phyloP scores from a whole-genome alignment of 2,888 invertebrate species.

The Aethes cnicana region DNA sequence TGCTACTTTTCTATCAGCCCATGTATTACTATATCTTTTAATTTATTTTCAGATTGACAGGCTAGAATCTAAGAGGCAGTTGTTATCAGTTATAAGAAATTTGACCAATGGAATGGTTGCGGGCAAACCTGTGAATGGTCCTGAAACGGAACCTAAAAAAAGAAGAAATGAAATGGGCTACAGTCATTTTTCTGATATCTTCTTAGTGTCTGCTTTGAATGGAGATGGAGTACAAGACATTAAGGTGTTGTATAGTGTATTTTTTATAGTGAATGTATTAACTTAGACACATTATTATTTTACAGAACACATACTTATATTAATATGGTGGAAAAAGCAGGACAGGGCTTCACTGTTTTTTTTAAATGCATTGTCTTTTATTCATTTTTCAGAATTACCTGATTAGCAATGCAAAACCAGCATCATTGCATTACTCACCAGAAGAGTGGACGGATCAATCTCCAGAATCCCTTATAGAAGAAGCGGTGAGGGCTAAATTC shows the following conservation, averaged over 20 bases:
- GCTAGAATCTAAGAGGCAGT: conserved; percentile 86
- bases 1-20: too few species aligned
- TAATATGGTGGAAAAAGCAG: too few species aligned
- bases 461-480: conserved; percentile 86
- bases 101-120: conserved; percentile 85
- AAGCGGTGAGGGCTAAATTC: conserved; percentile 91
- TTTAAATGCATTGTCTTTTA: background rate
- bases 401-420: conserved; percentile 84
- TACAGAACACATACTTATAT: too few species aligned
- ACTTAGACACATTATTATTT: too few species aligned
- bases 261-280: too few species aligned
- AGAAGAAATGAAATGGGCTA: conserved; percentile 54
- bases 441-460: conserved; percentile 88
- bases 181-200: conserved; percentile 90
- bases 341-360: too few species aligned
- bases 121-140: conserved; percentile 61
- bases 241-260: conserved; percentile 71
- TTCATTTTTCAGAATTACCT: conserved; percentile 84
- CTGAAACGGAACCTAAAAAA: conserved; percentile 39
- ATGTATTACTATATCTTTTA: background rate
- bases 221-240: conserved; percentile 89
- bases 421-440: conserved; percentile 86
- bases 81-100: conserved; percentile 87
- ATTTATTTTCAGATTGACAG: conserved; percentile 83
- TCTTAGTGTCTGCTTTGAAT: conserved; percentile 93